phyloP scores from a whole-genome alignment of 2,888 invertebrate species.

The Galerucella nymphaeae region DNA sequence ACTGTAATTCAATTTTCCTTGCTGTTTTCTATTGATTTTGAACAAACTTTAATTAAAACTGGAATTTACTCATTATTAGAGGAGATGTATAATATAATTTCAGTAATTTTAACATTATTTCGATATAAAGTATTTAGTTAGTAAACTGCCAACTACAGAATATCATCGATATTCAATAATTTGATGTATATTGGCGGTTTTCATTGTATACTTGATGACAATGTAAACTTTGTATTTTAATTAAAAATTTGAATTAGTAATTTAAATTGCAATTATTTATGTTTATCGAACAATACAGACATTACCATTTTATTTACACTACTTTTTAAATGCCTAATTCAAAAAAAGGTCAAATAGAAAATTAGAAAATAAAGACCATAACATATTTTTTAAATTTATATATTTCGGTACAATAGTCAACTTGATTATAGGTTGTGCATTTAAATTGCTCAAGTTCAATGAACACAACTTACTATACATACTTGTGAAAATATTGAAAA shows the following conservation, averaged over 20 bases:
- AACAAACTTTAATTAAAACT: too few species aligned
- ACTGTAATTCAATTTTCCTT: too few species aligned
- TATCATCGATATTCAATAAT: not conserved
- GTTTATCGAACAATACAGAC: not conserved
- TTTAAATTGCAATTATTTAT: not conserved
- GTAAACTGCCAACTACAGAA: not conserved
- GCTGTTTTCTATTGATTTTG: too few species aligned
- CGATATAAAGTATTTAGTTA: not conserved
- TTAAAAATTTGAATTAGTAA: not conserved
- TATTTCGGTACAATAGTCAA: too few species aligned
- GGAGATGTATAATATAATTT: not conserved
- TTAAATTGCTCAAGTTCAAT: too few species aligned
- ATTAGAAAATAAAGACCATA: not conserved
- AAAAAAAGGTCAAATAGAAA: not conserved
- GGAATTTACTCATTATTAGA: too few species aligned
- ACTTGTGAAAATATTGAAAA: too few species aligned
- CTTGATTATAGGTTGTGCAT: too few species aligned
- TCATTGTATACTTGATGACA: not conserved
- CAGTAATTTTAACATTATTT: not conserved
- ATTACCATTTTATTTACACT: not conserved
- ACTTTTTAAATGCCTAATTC: not conserved
- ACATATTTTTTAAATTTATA: not conserved
- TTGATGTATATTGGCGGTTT: not conserved
- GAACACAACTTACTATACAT: too few species aligned
- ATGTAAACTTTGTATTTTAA: slow-evolving; percentile 7